Base-by-base conservation (phyloP, 2,888 invertebrate species). In the Barypeithes pellucidus region DNA sequence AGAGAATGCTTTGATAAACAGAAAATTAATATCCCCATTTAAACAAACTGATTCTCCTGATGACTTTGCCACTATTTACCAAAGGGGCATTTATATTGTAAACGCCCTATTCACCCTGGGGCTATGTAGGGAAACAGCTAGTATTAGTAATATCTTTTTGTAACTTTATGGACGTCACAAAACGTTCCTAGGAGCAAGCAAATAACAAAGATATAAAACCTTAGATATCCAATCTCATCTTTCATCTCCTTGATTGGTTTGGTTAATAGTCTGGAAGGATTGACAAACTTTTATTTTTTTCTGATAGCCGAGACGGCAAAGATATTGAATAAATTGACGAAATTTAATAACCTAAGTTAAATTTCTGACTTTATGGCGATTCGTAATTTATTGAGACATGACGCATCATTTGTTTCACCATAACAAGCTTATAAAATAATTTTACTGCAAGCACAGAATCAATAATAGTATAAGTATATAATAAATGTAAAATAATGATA, bases 111-210 rank as follows among this genome's bases (percentile, higher is more conserved):
- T 16, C 22, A 29, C 36, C 70, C 54, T 63, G n/a, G 14, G 52
- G 52, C 39, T 43, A 47, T 39, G 24, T 33, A 62, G 57, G 57
- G 60, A 62, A 75, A 75, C 77, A 77, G 77, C 77, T 75, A 77
- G 76, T 79, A 79, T 77, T 76, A 77, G 76, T 77, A 78, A 80
- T 80, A 80, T 79, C 79, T 80, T 79, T 24, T 80, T 79, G 77
- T 80, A 76, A 77, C 74, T 78, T 78, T 77, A 78, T 78, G 75
- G 78, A 79, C 76, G 68, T 47, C 65, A 59, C 66, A 77, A 43
- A 65, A 59, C 47, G 52, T 59, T 33, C 29, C 66, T 54, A 47
- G 47, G 57, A 63, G 63, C 54, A 52, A 63, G 52, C 65, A 70
- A 65, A 20, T 54, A 71, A 65, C 45, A 60, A 29, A 63, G 66